A percentile compares a stretch with the other conserved stretches of the same genome.
Conservation (phyloP, 1,140 invertebrate species). For the Semibalanus balanoides region DNA sequence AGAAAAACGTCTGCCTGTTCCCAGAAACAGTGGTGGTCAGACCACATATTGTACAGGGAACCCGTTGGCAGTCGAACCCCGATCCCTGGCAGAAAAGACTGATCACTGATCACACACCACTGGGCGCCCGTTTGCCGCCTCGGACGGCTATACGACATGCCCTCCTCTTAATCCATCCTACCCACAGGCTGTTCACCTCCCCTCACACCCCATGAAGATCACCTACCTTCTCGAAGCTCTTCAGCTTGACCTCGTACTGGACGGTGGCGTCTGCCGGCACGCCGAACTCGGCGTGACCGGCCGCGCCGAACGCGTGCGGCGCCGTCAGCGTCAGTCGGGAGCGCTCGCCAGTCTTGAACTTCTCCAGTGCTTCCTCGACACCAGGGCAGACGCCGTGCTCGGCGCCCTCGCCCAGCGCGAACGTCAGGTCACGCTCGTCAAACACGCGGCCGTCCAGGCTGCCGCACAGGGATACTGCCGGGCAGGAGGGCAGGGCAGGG, state of each 20-base stretch:
- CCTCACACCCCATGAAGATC: too few species aligned
- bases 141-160: too few species aligned
- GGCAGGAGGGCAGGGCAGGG: background rate
- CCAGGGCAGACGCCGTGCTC: constrained; percentile 60
- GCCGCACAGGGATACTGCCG: constrained; percentile 62
- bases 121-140: too few species aligned
- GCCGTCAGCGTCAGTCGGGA: constrained; percentile 57
- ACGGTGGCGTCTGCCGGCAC: constrained; percentile 66
- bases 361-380: constrained; percentile 67
- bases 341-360: constrained; percentile 68
- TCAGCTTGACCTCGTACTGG: constrained; percentile 64
- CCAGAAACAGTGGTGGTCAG: too few species aligned
- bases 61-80: too few species aligned
- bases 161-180: too few species aligned
- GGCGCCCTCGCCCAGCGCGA: constrained; percentile 70
- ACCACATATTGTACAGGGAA: too few species aligned
- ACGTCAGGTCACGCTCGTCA: constrained; percentile 60
- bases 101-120: too few species aligned
- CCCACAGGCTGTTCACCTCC: too few species aligned
- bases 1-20: too few species aligned
- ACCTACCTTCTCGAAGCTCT: constrained; percentile 57
- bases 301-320: constrained; percentile 63
- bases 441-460: constrained; percentile 48
- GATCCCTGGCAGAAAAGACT: too few species aligned
- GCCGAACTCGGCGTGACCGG: constrained; percentile 50